These are phyloP conservation scores for Hippoglossus stenolepis DNA, from an alignment of 2,113 vertebrate genomes.

Conservation along the genomic window DNA sequence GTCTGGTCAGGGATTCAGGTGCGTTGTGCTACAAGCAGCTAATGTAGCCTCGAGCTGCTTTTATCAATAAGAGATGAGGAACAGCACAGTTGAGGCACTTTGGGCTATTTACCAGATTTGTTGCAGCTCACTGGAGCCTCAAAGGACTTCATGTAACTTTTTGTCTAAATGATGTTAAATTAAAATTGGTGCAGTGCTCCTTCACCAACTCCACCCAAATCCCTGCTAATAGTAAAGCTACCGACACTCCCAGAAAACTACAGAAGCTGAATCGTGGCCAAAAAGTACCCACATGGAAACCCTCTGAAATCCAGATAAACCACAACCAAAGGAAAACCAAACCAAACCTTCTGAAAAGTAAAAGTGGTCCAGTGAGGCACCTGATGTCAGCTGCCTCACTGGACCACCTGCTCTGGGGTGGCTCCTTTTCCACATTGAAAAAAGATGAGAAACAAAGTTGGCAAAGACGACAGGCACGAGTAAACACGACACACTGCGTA, in stretches of 20 bases:
- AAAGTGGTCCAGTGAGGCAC: no score
- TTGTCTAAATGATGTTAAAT: no score
- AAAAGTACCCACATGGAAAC: constrained; percentile 2
- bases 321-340: constrained; percentile 27
- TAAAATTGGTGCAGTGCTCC: neutral
- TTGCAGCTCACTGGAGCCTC: no score
- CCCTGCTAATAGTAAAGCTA: neutral
- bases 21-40: neutral
- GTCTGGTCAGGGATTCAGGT: neutral
- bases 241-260: no score
- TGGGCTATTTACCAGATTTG: neutral
- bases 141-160: no score
- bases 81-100: neutral
- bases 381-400: constrained; percentile 50
- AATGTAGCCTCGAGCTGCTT: neutral
- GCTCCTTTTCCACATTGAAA: neutral
- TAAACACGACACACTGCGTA: neutral
- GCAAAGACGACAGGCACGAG: neutral
- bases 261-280: constrained; percentile 7
- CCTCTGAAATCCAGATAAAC: constrained; percentile 22
- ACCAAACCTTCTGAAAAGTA: constrained; percentile 31
- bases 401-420: constrained; percentile 34
- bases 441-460: neutral
- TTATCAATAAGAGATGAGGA: neutral
- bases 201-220: neutral